phyloP scores from a whole-genome alignment of 2,113 vertebrate genomes.

The Rhinolophus sinicus region DNA sequence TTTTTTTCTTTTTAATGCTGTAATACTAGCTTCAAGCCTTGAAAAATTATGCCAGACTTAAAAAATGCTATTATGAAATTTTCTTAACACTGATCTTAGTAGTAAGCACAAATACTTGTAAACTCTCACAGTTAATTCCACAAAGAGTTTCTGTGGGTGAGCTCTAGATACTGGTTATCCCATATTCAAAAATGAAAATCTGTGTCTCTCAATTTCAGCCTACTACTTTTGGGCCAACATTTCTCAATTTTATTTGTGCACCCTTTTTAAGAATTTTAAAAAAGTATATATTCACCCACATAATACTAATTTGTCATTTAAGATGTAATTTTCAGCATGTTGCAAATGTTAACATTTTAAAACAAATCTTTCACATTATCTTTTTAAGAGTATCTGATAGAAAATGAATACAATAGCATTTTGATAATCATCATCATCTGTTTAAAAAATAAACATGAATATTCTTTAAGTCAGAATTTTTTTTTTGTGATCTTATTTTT shows the following conservation, averaged over 20 bases:
- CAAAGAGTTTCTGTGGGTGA: background rate
- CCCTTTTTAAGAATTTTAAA: background rate
- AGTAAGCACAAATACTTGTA: background rate
- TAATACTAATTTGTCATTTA: background rate
- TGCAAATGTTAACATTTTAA: background rate
- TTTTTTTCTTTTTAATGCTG: background rate
- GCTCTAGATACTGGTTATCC: background rate
- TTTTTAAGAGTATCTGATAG: background rate
- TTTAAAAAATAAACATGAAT: background rate
- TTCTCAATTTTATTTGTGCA: background rate
- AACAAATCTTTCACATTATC: background rate
- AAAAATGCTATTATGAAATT: background rate
- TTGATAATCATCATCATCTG: background rate
- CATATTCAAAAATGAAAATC: background rate
- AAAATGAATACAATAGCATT: background rate
- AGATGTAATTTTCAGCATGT: background rate
- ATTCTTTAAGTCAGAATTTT: background rate
- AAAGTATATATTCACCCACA: background rate
- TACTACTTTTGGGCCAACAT: background rate
- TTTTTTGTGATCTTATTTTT: slow-evolving; percentile 3
- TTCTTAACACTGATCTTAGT: background rate
- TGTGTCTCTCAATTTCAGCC: background rate
- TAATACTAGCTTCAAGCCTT: background rate
- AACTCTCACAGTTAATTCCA: background rate
- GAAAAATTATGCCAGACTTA: background rate